phyloP scores from a whole-genome alignment of 2,113 vertebrate genomes.

The Prinia subflava region DNA sequence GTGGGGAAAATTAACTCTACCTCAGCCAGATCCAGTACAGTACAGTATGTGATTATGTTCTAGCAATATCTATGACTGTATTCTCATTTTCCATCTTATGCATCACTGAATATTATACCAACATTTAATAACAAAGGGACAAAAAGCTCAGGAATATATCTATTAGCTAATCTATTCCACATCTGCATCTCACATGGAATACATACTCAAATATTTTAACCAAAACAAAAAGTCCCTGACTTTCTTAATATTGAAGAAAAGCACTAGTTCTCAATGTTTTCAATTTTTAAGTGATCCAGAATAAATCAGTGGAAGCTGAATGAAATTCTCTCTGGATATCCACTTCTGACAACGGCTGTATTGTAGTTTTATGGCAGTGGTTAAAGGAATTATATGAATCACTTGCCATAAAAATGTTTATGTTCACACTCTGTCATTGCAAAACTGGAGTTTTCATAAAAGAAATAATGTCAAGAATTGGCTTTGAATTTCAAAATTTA shows the following conservation, averaged over 20 bases:
- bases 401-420: background rate
- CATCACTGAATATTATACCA: background rate
- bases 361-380: background rate
- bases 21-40: background rate
- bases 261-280: background rate
- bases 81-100: background rate
- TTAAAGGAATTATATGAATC: slow-evolving; percentile 2
- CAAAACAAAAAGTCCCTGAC: background rate
- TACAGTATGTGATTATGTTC: background rate
- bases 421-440: background rate
- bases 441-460: background rate
- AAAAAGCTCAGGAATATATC: background rate
- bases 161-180: background rate
- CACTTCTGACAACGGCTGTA: background rate
- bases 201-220: background rate
- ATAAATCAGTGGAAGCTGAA: background rate
- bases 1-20: background rate
- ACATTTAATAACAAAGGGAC: background rate
- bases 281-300: background rate
- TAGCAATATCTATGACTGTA: background rate
- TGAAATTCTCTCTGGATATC: background rate
- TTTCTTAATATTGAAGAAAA: background rate
- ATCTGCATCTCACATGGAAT: background rate
- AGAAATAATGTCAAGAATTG: background rate
- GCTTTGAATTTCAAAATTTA: background rate